These are phyloP conservation scores for Phortica okadai DNA, from an alignment of 2,888 invertebrate species.

Conservation along the genomic window DNA sequence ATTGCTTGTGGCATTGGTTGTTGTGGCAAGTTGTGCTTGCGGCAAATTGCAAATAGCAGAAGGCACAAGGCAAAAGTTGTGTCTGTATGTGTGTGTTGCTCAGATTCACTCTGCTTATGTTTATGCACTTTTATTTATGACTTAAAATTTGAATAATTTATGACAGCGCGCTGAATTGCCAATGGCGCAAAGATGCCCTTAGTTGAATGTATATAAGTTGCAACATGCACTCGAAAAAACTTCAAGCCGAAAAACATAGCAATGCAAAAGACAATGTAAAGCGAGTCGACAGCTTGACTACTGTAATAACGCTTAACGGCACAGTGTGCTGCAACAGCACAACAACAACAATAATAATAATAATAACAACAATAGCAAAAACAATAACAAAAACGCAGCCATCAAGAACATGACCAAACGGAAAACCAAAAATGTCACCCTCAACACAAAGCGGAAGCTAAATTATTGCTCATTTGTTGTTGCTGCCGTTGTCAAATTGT, in stretches of 20 bases:
- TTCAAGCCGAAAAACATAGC: no score
- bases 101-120: slow-evolving; percentile 56
- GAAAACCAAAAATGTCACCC: slow-evolving; percentile 62
- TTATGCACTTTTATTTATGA: slow-evolving; percentile 66
- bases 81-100: neutral
- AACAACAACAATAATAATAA: slow-evolving; percentile 15
- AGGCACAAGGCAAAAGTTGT: neutral
- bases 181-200: slow-evolving; percentile 40
- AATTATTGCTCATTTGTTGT: slow-evolving; percentile 51
- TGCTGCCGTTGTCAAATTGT: slow-evolving; percentile 16
- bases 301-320: neutral
- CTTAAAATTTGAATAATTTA: slow-evolving; percentile 69
- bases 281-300: neutral
- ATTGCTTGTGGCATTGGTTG: neutral
- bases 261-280: no score
- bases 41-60: neutral
- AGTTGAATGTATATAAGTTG: neutral
- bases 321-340: neutral
- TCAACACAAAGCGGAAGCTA: slow-evolving; percentile 63
- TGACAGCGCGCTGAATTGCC: slow-evolving; percentile 46
- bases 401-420: slow-evolving; percentile 43
- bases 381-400: neutral
- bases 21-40: slow-evolving; percentile 12
- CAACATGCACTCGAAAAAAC: neutral
- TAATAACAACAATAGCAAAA: slow-evolving; percentile 38